These are phyloP conservation scores for Sebastes steindachneri DNA, from an alignment of 2,797 vertebrate genomes.

Conservation along the genomic window DNA sequence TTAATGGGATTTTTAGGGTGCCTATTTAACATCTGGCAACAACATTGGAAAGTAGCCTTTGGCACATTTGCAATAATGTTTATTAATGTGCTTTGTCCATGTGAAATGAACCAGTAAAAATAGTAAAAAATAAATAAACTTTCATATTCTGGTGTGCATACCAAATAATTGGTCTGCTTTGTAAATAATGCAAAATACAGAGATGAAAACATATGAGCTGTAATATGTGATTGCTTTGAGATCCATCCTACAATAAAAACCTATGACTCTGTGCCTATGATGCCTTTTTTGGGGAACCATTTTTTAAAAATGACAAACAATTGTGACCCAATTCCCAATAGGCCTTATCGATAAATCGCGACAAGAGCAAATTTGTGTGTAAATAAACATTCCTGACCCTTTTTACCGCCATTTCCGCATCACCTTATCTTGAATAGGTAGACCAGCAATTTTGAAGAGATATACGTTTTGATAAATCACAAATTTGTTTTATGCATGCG, in stretches of 20 bases:
- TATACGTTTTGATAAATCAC: no score
- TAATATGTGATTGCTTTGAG: not conserved
- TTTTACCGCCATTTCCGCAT: no score
- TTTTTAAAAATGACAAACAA: no score
- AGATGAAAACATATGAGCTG: not conserved
- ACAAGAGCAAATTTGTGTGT: no score
- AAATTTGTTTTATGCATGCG: no score
- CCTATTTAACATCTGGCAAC: conserved; percentile 2
- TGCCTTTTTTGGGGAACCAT: not conserved
- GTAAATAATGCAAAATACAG: not conserved
- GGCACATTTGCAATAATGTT: not conserved
- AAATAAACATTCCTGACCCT: no score
- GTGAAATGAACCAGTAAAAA: conserved; percentile 1
- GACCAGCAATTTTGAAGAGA: no score
- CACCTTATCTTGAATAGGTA: no score
- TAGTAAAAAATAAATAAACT: not conserved
- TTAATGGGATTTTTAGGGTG: not conserved
- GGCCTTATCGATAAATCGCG: no score
- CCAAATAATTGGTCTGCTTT: not conserved
- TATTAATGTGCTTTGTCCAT: not conserved
- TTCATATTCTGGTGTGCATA: not conserved
- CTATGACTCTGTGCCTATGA: not conserved
- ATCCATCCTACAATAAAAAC: not conserved
- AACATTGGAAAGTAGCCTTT: not conserved
- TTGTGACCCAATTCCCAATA: no score